A percentile compares a stretch with the other conserved stretches of the same genome.
phyloP scores from a whole-genome alignment of 2,113 vertebrate genomes.

The Stomatorhinus ivindoensis region DNA sequence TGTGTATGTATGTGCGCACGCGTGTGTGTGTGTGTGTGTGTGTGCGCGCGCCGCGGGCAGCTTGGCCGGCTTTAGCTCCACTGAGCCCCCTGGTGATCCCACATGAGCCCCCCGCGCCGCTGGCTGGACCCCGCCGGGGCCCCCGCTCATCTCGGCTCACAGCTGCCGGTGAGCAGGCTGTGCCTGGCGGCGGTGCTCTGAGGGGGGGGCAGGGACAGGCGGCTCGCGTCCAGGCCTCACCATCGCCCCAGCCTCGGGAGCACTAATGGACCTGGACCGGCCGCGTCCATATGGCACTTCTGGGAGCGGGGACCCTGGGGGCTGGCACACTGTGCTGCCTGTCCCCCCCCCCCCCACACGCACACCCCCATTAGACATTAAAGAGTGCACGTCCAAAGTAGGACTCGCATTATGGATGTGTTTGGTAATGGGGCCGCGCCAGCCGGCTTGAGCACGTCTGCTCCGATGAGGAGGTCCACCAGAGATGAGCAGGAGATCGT shows the following conservation, averaged over 20 bases:
- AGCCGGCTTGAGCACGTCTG: slow-evolving; percentile 14
- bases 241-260: slow-evolving; percentile 19
- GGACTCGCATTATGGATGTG: slow-evolving; percentile 34
- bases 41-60: background rate
- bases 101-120: background rate
- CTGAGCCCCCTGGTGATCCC: background rate
- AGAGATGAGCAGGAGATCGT: slow-evolving; percentile 34
- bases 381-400: slow-evolving; percentile 11
- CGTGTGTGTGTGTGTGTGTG: background rate
- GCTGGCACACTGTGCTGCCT: slow-evolving; percentile 5
- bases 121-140: slow-evolving; percentile 1
- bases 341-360: background rate
- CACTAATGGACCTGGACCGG: slow-evolving; percentile 26
- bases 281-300: slow-evolving; percentile 32
- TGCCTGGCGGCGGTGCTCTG: slow-evolving; percentile 28
- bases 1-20: background rate
- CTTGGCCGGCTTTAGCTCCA: background rate
- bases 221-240: slow-evolving; percentile 13
- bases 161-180: slow-evolving; percentile 27
- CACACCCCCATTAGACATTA: slow-evolving; percentile 24
- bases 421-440: slow-evolving; percentile 32
- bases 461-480: slow-evolving; percentile 20
- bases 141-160: background rate
- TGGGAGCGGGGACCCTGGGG: slow-evolving; percentile 16
- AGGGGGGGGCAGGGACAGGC: slow-evolving; percentile 5